Evolutionary conservation across 2,888 invertebrate species (phyloP).

Genomic region (Megamerina dolium): DNA sequence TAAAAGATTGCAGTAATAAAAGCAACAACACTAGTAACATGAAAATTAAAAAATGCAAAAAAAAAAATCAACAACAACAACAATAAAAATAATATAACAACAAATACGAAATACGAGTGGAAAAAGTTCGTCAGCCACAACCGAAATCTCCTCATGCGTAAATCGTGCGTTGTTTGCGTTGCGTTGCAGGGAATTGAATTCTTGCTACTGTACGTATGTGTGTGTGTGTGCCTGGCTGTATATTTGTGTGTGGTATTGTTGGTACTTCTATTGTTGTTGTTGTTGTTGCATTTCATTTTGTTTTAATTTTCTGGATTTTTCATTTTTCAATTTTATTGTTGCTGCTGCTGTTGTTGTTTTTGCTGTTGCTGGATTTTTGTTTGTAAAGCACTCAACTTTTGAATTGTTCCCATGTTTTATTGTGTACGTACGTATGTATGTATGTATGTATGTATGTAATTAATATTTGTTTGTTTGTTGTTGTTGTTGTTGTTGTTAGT

Average conservation of each 20-base stretch:
- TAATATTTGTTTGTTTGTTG: too few species aligned
- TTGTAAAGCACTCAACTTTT: conserved; percentile 49
- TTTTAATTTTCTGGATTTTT: conserved; percentile 46
- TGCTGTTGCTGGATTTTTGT: conserved; percentile 25
- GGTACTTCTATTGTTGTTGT: too few species aligned
- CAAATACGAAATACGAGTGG: conserved; percentile 27
- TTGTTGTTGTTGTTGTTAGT: too few species aligned
- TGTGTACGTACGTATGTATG: too few species aligned
- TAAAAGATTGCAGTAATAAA: neutral
- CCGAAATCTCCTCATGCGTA: conserved; percentile 46
- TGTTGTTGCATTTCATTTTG: conserved; percentile 36
- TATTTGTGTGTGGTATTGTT: too few species aligned
- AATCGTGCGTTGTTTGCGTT: conserved; percentile 31
- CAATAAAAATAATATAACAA: conserved; percentile 14
- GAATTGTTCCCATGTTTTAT: conserved; percentile 42
- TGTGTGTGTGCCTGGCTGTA: too few species aligned
- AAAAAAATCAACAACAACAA: conserved; percentile 18
- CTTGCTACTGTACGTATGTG: too few species aligned
- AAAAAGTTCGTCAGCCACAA: conserved; percentile 40
- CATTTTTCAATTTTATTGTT: conserved; percentile 16
- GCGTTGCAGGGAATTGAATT: too few species aligned
- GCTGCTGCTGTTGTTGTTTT: conserved; percentile 12
- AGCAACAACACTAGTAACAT: conserved; percentile 6
- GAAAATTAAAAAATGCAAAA: conserved; percentile 5
- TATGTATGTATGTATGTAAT: too few species aligned